Base-by-base conservation (phyloP, 2,888 invertebrate species). In the Macropis europaea region DNA sequence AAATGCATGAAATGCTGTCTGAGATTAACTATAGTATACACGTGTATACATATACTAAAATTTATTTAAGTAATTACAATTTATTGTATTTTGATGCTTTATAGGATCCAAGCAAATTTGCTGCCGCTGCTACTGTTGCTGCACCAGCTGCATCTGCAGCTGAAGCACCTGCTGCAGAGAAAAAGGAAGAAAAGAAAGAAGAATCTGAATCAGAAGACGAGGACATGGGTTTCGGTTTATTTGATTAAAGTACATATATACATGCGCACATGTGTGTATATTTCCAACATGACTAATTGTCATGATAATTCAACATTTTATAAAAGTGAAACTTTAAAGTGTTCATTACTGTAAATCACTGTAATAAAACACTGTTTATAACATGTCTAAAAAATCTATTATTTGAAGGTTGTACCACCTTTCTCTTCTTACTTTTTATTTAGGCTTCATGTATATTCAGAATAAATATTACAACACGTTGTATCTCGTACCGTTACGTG, bases 141-240 rank as follows among this genome's bases (percentile, higher is more conserved):
- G 91, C 92, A 19, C 91, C 92, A 15, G 91, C 91, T 22, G 90
- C 93, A 19, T 92, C 94, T 1, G 92, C 93, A 40, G 92, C 92
- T 26, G 93, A 92, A 45, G 92, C 93, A 74, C 93, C 93, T 56
- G 92, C 94, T 73, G 94, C 94, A 85, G 94, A 95, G 88, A 95
- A 95, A 89, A 95, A 95, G 84, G 96, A 92, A 78, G 91, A 92
- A 64, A 91, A 92, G 86, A 92, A 93, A 80, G 92, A 96, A 86
- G 96, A 95, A 66, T 93, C 94, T 4, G 95, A 95, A 88, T 94
- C 94, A 75, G 97, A 97, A 80, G 95, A 95, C 86, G 98, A 98
- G 85, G 99, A 98, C 91, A 98, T 99, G 98, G 99, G 99, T 91
- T 97, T 99, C 91, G 98, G 98, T 91, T 94, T 97, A 22, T 97